Conservation (phyloP, 2,888 invertebrate genomes). For the Luperina nickerlii region DNA sequence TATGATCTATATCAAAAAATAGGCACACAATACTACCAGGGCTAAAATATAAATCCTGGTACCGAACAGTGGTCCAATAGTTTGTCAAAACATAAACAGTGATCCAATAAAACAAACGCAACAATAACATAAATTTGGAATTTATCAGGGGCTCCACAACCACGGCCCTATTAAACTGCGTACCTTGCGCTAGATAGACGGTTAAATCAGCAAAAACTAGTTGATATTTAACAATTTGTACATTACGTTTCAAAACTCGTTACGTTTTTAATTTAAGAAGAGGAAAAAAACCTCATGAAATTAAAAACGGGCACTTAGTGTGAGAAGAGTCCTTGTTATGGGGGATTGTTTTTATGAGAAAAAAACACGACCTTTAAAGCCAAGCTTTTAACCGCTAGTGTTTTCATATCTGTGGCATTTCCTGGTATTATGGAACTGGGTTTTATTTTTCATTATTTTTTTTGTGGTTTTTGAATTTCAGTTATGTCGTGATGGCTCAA, state of each 20-base stretch:
- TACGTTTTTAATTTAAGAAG: background rate
- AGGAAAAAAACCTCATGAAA: background rate
- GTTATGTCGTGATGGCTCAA: background rate
- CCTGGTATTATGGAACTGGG: background rate
- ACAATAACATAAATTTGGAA: slow-evolving; percentile 51
- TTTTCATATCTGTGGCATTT: background rate
- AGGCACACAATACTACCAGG: background rate
- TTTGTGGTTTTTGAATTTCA: background rate
- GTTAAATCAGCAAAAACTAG: slow-evolving; percentile 40
- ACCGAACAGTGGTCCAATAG: slow-evolving; percentile 17
- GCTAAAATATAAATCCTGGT: slow-evolving; percentile 1
- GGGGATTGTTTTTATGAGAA: background rate
- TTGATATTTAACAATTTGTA: slow-evolving; percentile 12
- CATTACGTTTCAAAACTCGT: background rate
- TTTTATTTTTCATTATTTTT: background rate
- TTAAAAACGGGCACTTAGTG: background rate
- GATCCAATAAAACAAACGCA: slow-evolving; percentile 50
- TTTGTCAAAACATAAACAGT: slow-evolving; percentile 56
- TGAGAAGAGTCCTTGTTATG: background rate
- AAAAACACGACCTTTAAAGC: background rate
- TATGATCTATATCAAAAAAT: background rate
- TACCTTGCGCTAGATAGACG: slow-evolving; percentile 24
- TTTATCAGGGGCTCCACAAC: slow-evolving; percentile 42
- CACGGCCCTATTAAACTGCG: slow-evolving; percentile 42
- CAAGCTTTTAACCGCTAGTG: background rate